phyloP scores from a whole-genome alignment of 2,888 invertebrate species.

The Sclerodermus sp. region DNA sequence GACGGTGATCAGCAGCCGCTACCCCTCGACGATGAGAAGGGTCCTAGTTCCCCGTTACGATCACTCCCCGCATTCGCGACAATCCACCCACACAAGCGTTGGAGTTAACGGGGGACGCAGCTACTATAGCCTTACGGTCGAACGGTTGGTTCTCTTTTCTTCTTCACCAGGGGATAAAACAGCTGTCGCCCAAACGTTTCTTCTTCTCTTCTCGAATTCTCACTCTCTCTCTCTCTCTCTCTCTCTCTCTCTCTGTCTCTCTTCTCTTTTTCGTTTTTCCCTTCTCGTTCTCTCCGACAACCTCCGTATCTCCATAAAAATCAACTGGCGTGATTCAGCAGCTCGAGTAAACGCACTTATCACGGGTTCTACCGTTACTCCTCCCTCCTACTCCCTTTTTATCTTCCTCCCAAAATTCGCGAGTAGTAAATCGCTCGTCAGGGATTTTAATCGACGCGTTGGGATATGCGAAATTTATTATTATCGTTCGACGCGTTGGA shows the following conservation, averaged over 20 bases:
- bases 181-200: constrained; percentile 30
- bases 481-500: no score
- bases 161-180: constrained; percentile 25
- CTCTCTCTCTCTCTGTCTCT: no score
- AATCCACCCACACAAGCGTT: constrained; percentile 22
- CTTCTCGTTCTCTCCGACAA: no score
- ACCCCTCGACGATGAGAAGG: constrained; percentile 13
- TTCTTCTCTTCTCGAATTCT: constrained; percentile 8
- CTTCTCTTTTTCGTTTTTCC: constrained; percentile 10
- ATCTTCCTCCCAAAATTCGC: no score
- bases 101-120: no score
- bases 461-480: no score
- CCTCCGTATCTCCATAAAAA: no score
- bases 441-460: no score
- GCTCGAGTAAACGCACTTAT: no score
- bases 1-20: constrained; percentile 13
- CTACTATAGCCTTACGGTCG: neutral
- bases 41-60: constrained; percentile 16
- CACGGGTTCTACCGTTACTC: constrained; percentile 5
- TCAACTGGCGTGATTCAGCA: no score
- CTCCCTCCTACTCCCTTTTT: no score
- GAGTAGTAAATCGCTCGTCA: no score
- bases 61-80: constrained; percentile 24
- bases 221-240: constrained; percentile 13
- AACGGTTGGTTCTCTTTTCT: constrained; percentile 8